phyloP scores from a whole-genome alignment of 2,888 invertebrate genomes.

The Harpalus rufipes region DNA sequence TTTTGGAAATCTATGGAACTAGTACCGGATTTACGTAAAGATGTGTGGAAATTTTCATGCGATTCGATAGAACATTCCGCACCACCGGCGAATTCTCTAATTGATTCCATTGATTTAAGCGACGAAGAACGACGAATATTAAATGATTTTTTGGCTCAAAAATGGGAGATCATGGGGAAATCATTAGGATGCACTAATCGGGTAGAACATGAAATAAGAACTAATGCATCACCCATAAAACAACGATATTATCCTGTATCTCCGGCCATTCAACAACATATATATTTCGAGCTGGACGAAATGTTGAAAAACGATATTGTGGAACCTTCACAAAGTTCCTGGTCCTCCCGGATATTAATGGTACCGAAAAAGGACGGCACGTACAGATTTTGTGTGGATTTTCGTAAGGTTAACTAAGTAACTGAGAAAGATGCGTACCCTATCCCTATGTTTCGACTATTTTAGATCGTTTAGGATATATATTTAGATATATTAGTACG shows the following conservation, averaged over 20 bases:
- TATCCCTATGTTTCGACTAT: background rate
- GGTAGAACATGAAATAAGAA: background rate
- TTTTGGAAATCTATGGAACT: conserved; percentile 66
- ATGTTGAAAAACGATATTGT: background rate
- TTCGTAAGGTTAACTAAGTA: background rate
- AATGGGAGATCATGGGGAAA: background rate
- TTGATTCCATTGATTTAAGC: conserved; percentile 31
- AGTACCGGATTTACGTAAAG: conserved; percentile 1
- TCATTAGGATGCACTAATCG: background rate
- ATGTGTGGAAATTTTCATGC: conserved; percentile 44
- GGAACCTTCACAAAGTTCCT: background rate
- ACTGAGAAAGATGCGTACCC: background rate
- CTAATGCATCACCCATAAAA: background rate
- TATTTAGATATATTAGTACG: conserved; percentile 2
- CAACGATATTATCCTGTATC: background rate
- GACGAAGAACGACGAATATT: conserved; percentile 19
- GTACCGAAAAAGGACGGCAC: background rate
- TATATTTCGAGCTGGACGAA: background rate
- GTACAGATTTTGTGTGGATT: background rate
- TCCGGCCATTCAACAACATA: background rate
- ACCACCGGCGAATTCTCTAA: background rate
- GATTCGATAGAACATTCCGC: conserved; percentile 16
- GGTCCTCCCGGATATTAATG: background rate
- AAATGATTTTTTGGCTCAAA: conserved; percentile 19
- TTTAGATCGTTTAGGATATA: background rate